Evolutionary conservation across 2,888 invertebrate genomes (phyloP).

Genomic region (Busseola fusca): DNA sequence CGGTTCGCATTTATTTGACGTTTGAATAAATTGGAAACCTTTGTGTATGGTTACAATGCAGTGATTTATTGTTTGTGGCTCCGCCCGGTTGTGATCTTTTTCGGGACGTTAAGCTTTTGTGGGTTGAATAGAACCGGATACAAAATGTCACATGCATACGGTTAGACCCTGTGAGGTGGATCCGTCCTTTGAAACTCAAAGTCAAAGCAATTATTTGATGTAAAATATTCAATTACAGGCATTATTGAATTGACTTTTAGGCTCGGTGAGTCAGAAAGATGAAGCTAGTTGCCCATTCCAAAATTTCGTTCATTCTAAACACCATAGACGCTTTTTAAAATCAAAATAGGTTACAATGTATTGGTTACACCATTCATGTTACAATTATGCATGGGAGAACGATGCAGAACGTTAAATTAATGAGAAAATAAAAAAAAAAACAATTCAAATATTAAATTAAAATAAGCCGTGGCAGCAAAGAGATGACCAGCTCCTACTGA

Average conservation of each 20-base stretch:
- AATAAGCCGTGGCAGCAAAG: too few relatives aligned
- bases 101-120: background rate
- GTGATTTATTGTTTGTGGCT: slow-evolving; percentile 16
- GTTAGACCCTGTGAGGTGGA: too few relatives aligned
- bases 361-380: too few relatives aligned
- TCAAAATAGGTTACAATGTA: background rate
- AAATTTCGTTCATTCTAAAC: background rate
- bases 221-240: background rate
- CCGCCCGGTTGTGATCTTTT: background rate
- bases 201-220: background rate
- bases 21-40: slow-evolving; percentile 29
- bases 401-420: too few relatives aligned
- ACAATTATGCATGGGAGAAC: too few relatives aligned
- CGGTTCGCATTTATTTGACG: slow-evolving; percentile 25
- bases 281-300: background rate
- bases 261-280: background rate
- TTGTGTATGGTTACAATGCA: slow-evolving; percentile 17
- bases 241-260: background rate
- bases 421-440: too few relatives aligned
- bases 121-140: too few relatives aligned
- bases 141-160: background rate
- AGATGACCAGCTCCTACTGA: too few relatives aligned
- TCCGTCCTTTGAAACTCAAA: background rate
- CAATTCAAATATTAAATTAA: too few relatives aligned
- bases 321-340: background rate